Base-by-base conservation (phyloP, 2,797 vertebrate species). In the Alfaro cultratus region DNA sequence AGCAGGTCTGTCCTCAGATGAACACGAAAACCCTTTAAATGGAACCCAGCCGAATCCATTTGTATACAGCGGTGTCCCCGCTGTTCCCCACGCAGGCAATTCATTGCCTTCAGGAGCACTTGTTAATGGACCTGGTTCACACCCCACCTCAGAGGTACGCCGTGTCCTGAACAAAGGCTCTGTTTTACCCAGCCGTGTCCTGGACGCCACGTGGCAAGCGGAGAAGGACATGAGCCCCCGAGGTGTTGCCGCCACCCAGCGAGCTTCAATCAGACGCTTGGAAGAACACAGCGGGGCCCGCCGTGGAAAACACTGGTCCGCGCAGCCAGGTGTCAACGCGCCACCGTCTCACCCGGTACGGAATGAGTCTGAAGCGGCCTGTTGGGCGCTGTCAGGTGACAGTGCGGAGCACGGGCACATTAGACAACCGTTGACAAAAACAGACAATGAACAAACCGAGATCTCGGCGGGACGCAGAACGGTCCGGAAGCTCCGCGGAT, bases 111-210 rank as follows among this genome's bases (percentile, higher is more conserved):
- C 96, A 96, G 97, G 95, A 97, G 95, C 96, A 96, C 96, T 96
- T 97, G 96, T 97, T 97, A 99, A 99, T 97, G 97, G 98, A 97
- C 97, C 97, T 97, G 97, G 95, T 97, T 98, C 97, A 97, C 97
- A 97, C 97, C 96, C 96, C 95, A 94, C 95, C 96, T 95, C 96
- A 96, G 94, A 97, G 93, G 97, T 97, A 94, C 96, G 96, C 96
- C 96, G 95, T 94, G 97, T 85, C 95, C 96, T 96, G 96, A 98
- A 95, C 96, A 97, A 98, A 96, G 95, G 96, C 95, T 91, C 94
- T 80, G 85, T 95, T 96, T 96, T 96, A 80, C 94, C 97, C 95
- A 94, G 95, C 95, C 93, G 94, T 95, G 97, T 97, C 95, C 95
- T 91, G 92, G 96, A 97, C 90, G 92, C 96, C 89, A 92, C 91